These are phyloP conservation scores for Phanerotoma sp. DNA, from an alignment of 2,888 invertebrate genomes.

Conservation along the genomic window DNA sequence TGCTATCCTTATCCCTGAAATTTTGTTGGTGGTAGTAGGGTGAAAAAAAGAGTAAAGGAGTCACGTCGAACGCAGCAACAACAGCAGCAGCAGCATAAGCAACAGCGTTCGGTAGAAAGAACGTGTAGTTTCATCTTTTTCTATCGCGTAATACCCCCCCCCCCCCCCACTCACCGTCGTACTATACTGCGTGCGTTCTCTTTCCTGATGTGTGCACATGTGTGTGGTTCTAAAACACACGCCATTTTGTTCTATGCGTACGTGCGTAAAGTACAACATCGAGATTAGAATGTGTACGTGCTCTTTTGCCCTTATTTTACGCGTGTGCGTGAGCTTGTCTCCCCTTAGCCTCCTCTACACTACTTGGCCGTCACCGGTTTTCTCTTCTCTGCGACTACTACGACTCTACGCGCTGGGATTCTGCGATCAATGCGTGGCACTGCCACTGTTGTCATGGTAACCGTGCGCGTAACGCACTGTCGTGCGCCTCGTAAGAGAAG, in stretches of 20 bases:
- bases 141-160: neutral
- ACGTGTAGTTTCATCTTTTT: too few relatives aligned
- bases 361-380: conserved; percentile 22
- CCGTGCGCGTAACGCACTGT: conserved; percentile 48
- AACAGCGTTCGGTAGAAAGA: too few relatives aligned
- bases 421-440: conserved; percentile 57
- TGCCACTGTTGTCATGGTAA: conserved; percentile 54
- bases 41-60: too few relatives aligned
- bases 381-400: conserved; percentile 40
- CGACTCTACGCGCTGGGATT: conserved; percentile 54
- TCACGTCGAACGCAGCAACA: too few relatives aligned
- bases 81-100: too few relatives aligned
- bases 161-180: neutral
- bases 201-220: too few relatives aligned
- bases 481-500: conserved; percentile 32
- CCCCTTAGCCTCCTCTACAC: conserved; percentile 23
- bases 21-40: too few relatives aligned
- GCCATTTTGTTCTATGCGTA: conserved; percentile 13
- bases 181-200: neutral
- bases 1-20: too few relatives aligned
- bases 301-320: conserved; percentile 19
- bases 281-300: conserved; percentile 9
- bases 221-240: neutral
- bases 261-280: conserved; percentile 7
- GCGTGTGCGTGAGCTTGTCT: conserved; percentile 25